Percentiles rank a stretch among this genome's conserved stretches.
Evolutionary conservation across 2,113 vertebrate genomes (phyloP).

Genomic region (Haemorhous mexicanus): DNA sequence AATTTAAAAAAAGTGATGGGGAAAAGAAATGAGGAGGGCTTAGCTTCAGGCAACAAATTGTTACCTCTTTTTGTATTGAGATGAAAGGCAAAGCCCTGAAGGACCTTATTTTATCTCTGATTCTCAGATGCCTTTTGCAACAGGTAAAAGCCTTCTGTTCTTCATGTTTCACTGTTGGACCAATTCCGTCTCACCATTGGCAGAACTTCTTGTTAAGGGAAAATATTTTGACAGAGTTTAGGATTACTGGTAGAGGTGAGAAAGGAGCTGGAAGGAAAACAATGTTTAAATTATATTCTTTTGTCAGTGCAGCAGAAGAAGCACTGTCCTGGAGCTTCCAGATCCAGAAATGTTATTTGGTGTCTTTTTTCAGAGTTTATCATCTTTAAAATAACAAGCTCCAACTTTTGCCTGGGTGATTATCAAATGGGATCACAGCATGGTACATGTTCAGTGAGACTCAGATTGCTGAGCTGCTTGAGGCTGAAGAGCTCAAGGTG

Average conservation of each 20-base stretch:
- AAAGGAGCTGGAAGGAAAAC: conserved; percentile 38
- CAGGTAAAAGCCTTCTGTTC: conserved; percentile 43
- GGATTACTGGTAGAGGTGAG: conserved; percentile 10
- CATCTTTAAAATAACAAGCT: background rate
- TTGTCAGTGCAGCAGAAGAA: conserved; percentile 5
- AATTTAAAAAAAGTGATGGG: background rate
- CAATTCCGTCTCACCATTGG: background rate
- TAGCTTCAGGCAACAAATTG: background rate
- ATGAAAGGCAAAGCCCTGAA: background rate
- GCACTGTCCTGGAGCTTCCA: background rate
- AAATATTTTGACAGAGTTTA: conserved; percentile 62
- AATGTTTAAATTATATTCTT: background rate
- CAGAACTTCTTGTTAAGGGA: conserved; percentile 1
- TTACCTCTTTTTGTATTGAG: background rate
- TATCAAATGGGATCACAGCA: background rate
- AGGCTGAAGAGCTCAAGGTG: background rate
- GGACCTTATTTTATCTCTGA: background rate
- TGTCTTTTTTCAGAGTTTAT: background rate
- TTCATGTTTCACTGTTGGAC: conserved; percentile 2
- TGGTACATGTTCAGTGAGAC: background rate
- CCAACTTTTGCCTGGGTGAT: background rate
- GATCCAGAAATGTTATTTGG: background rate
- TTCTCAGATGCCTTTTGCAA: background rate
- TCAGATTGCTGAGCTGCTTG: background rate
- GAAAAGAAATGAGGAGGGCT: background rate